Base-by-base conservation (phyloP, 1,140 invertebrate genomes). In the Drosophila willistoni region DNA sequence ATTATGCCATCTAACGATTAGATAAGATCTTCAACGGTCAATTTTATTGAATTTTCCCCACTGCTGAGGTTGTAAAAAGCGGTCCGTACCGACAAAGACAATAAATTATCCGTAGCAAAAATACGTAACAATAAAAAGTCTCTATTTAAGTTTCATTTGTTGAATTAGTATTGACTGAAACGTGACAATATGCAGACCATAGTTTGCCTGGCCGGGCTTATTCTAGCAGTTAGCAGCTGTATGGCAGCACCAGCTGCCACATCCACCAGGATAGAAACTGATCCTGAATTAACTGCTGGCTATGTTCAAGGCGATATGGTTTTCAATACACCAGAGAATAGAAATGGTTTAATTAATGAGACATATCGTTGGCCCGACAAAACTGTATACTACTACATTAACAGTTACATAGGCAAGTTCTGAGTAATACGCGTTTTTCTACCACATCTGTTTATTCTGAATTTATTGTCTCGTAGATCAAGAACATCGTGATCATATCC, bases 321-420 rank as follows among this genome's bases (percentile, higher is more conserved):
- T 2, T 41, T 77, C 1, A 59, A 54, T 29, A 10, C 10, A 4
- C n/a, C 64, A 0, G 22, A 17, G 22, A 61, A 39, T 2, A 70
- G 77, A n/a, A 95, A 95, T 77, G 95, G 94, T 1, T 73, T 95
- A 0, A 81, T 93, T 13, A 93, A 95, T 64, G 93, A 92, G 13
- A 92, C 92, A 3, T 93, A 93, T 57, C 92, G 94, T 39, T 96
- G 95, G 95, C 93, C 94, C 0, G 91, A 93, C 63, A 94, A 94
- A 33, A 93, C 94, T 62, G 93, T 96, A 1, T 93, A 94, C 17
- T 95, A 94, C 73, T 92, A 93, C 33, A 95, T 96, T 17, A 92
- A 94, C 25, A 54, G n/a, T 1, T 22, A 78, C n/a, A 89, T 89
- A 29, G 84, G 84, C 84, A 66, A 62, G 61, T 0, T 13, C 1